Base-by-base conservation (phyloP, 2,113 vertebrate species). In the Hypocryptadius cinnamomeus region DNA sequence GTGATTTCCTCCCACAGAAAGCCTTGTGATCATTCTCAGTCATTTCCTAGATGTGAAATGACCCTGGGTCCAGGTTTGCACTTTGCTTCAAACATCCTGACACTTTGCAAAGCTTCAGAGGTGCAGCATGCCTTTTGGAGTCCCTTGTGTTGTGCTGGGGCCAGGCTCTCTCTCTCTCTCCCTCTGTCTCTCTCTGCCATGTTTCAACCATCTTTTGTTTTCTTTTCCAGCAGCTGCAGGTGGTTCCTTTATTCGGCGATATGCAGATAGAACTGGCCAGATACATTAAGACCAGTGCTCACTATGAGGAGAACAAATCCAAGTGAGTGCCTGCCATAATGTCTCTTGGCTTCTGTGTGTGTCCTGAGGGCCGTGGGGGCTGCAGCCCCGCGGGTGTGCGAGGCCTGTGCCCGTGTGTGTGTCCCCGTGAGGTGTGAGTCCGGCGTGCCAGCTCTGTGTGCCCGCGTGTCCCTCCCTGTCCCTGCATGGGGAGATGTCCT, bases 301-400 rank as follows among this genome's bases (percentile, higher is more conserved):
- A 99, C 98, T 99, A 99, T 84, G 99, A 99, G 97, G 99, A 99
- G 97, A 99, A 99, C 98, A 99, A 99, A 97, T 99, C 99, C 97
- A 99, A 99, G 99, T 99, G 98, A 99, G 98, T 98, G 95, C 97
- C 97, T 98, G 98, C 98, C 98, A 28, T 98, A 98, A 98, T 98
- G 98, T 98, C 97, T 98, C 98, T 98, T 86, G 98, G 98, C 98
- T 98, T 97, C 95, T 89, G 89, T 85, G 91, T 97, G 92, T 97
- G 96, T 97, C 97, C 95, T 12, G 14, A 92, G 85, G 87, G 87
- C 89, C 21, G 24, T 47, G 93, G 90, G 95, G 79, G 90, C 85
- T 4, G 53, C 63, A 15, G 7, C 85, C 90, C 87, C 66, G 22
- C 5, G 35, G 77, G 51, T 50, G 93, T 3, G 63, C 68, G 63